Evolutionary conservation across 2,113 vertebrate genomes (phyloP).

Genomic region (Peromyscus polionotus): DNA sequence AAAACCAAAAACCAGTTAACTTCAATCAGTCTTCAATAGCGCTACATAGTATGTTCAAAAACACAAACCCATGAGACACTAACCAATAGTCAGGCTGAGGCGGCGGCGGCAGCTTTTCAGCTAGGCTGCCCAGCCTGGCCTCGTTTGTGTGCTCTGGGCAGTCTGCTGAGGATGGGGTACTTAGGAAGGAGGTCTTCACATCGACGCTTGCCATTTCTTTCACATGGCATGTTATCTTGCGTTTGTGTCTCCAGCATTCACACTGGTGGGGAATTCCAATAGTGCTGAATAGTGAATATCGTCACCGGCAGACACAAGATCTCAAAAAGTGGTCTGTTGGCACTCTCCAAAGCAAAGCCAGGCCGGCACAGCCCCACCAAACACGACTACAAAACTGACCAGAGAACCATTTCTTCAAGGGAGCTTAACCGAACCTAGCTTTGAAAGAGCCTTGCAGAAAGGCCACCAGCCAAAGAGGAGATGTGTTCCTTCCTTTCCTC

Average conservation of each 20-base stretch:
- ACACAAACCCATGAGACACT: background rate
- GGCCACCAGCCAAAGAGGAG: background rate
- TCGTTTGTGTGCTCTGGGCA: background rate
- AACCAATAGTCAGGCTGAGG: background rate
- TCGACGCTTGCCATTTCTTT: background rate
- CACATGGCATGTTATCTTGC: background rate
- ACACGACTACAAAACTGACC: background rate
- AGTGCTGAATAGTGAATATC: background rate
- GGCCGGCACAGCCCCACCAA: background rate
- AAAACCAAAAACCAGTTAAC: background rate
- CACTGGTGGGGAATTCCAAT: background rate
- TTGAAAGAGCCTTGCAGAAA: background rate
- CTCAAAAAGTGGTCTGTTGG: background rate
- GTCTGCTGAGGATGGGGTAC: background rate
- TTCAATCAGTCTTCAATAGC: background rate
- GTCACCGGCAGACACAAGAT: background rate
- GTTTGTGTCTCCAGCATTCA: background rate
- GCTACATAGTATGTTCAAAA: background rate
- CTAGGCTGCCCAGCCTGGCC: background rate
- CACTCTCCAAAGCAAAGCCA: background rate
- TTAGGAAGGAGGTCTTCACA: background rate
- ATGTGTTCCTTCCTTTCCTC: background rate
- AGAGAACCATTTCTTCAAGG: background rate
- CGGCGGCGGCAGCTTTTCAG: background rate
- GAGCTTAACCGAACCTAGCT: background rate